phyloP scores from a whole-genome alignment of 2,797 vertebrate genomes.

The Microhierax caerulescens region DNA sequence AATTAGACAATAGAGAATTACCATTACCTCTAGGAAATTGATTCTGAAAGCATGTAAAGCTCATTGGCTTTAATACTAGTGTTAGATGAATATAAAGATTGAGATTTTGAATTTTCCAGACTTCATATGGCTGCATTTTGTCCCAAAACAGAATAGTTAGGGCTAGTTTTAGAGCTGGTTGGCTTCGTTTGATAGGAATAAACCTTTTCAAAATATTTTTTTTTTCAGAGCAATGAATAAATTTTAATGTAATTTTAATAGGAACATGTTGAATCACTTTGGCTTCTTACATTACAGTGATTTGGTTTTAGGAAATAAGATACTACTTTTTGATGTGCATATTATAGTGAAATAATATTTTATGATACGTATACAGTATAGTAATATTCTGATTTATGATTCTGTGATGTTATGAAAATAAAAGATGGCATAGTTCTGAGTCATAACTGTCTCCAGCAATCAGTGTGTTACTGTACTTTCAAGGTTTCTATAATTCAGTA shows the following conservation, averaged over 20 bases:
- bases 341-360: background rate
- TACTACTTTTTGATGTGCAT: background rate
- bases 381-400: slow-evolving; percentile 21
- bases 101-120: background rate
- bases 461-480: background rate
- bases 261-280: background rate
- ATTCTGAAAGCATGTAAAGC: background rate
- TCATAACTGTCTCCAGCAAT: background rate
- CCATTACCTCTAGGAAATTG: background rate
- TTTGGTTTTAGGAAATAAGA: background rate
- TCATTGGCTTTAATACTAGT: background rate
- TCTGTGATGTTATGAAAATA: background rate
- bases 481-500: slow-evolving; percentile 29
- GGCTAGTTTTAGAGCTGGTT: background rate
- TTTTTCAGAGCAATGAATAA: background rate
- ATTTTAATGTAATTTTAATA: background rate
- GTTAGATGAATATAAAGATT: background rate
- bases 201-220: background rate
- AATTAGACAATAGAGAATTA: background rate
- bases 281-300: background rate
- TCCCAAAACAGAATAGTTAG: background rate
- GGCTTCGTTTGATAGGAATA: background rate
- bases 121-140: background rate
- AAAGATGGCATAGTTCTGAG: background rate
- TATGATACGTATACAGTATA: background rate